phyloP scores from a whole-genome alignment of 2,888 invertebrate species.

The Diarsia rubi region DNA sequence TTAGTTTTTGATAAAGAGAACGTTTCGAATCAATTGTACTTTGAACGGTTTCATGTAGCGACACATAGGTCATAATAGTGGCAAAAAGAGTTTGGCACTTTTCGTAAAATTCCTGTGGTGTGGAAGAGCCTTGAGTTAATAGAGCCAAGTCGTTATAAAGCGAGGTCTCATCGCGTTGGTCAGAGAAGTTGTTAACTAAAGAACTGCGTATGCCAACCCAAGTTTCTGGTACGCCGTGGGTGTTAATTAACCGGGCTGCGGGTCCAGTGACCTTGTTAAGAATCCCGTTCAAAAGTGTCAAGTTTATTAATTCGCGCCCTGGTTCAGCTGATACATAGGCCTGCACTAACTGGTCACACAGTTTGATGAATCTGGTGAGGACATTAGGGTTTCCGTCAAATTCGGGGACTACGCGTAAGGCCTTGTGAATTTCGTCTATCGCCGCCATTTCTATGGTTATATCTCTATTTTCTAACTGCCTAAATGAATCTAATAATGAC shows the following conservation, averaged over 20 bases:
- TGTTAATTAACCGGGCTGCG: slow-evolving; percentile 62
- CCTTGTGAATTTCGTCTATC: too few species aligned
- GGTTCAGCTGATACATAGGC: too few species aligned
- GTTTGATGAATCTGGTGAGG: too few species aligned
- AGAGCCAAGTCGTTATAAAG: slow-evolving; percentile 46
- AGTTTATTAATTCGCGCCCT: slow-evolving; percentile 16
- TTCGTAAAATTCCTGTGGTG: slow-evolving; percentile 6
- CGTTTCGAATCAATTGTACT: slow-evolving; percentile 42
- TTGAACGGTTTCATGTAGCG: slow-evolving; percentile 41
- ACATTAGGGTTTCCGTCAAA: too few species aligned
- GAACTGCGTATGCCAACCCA: slow-evolving; percentile 52
- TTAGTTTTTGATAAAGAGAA: slow-evolving; percentile 43
- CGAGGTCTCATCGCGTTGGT: slow-evolving; percentile 56
- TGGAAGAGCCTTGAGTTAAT: slow-evolving; percentile 53
- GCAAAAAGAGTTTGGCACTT: slow-evolving; percentile 7
- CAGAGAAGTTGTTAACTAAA: slow-evolving; percentile 58
- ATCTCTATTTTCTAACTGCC: too few species aligned
- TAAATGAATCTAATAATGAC: too few species aligned
- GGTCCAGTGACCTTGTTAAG: slow-evolving; percentile 53
- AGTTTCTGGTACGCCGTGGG: slow-evolving; percentile 41
- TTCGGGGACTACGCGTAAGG: too few species aligned
- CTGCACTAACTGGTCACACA: too few species aligned
- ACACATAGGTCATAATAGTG: too few species aligned
- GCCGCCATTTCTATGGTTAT: too few species aligned
- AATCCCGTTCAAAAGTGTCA: slow-evolving; percentile 31